These are phyloP conservation scores for Pseudocheirus occidentalis DNA, from an alignment of 2,797 vertebrate species.

Conservation along the genomic window DNA sequence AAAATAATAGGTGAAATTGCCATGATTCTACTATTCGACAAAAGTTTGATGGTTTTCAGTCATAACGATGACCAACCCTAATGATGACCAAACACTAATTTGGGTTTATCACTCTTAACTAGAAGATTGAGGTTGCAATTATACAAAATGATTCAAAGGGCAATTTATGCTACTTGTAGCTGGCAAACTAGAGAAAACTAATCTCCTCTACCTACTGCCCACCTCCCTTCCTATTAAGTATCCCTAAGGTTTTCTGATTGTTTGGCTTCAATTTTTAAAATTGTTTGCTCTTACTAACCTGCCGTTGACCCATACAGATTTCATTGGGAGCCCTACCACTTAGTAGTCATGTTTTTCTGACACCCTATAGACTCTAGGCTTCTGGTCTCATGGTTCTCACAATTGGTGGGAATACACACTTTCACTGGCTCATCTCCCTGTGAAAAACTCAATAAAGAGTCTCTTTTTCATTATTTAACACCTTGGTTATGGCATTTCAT, in stretches of 20 bases:
- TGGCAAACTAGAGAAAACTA: not conserved
- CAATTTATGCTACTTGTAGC: not conserved
- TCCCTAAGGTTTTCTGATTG: constrained; percentile 83
- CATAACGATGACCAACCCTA: not conserved
- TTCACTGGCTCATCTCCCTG: constrained; percentile 49
- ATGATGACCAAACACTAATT: no score
- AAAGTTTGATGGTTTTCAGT: not conserved
- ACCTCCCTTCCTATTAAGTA: constrained; percentile 66
- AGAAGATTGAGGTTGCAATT: constrained; percentile 17
- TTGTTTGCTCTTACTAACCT: constrained; percentile 93
- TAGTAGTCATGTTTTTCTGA: constrained; percentile 82
- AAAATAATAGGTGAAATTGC: not conserved
- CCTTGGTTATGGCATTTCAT: constrained; percentile 62
- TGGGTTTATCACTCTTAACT: not conserved
- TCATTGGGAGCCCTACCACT: constrained; percentile 79
- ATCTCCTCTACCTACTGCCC: constrained; percentile 69
- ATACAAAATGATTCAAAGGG: constrained; percentile 30
- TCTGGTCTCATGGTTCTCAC: constrained; percentile 26
- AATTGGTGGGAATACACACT: not conserved
- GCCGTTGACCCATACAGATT: constrained; percentile 88
- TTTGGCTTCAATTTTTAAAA: constrained; percentile 91
- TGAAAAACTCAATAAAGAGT: constrained; percentile 58
- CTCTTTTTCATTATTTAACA: constrained; percentile 84
- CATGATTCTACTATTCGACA: not conserved
- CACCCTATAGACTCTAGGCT: constrained; percentile 77